phyloP scores from a whole-genome alignment of 2,113 vertebrate species.

The Siphamia tubifer region DNA sequence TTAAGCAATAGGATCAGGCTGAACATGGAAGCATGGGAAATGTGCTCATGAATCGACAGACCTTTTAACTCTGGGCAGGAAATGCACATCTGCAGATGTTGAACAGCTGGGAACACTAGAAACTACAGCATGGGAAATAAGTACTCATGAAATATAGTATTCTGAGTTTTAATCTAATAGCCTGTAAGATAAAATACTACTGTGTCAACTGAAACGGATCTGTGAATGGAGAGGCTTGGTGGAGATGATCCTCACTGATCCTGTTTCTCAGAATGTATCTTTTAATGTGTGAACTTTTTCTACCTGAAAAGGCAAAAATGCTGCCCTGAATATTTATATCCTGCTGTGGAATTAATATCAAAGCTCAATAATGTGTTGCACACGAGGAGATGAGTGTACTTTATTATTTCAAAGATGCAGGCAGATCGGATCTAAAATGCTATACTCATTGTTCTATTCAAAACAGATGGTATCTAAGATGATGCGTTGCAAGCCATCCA shows the following conservation, averaged over 20 bases:
- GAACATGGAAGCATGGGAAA: slow-evolving; percentile 68
- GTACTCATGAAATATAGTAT: slow-evolving; percentile 37
- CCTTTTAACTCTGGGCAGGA: slow-evolving; percentile 64
- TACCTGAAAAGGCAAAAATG: neutral
- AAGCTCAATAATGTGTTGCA: slow-evolving; percentile 19
- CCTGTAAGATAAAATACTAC: neutral
- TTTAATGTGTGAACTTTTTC: neutral
- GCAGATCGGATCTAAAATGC: slow-evolving; percentile 30
- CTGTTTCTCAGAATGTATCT: neutral
- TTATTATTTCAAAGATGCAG: slow-evolving; percentile 29
- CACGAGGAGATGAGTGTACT: slow-evolving; percentile 24
- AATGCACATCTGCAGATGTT: slow-evolving; percentile 73
- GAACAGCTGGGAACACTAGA: slow-evolving; percentile 75
- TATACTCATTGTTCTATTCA: slow-evolving; percentile 27
- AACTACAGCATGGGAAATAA: slow-evolving; percentile 65
- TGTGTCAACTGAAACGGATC: slow-evolving; percentile 4
- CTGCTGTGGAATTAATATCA: slow-evolving; percentile 5
- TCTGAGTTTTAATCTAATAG: slow-evolving; percentile 8
- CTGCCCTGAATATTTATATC: neutral
- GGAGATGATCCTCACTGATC: neutral
- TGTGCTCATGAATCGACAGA: slow-evolving; percentile 50
- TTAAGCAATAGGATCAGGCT: slow-evolving; percentile 42
- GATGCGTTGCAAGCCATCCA: slow-evolving; percentile 24
- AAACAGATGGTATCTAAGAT: slow-evolving; percentile 54
- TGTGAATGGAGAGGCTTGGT: neutral